Percentiles rank a stretch among this genome's conserved stretches.
Evolutionary conservation across 2,113 vertebrate species (phyloP).

Genomic region (Passer montanus): DNA sequence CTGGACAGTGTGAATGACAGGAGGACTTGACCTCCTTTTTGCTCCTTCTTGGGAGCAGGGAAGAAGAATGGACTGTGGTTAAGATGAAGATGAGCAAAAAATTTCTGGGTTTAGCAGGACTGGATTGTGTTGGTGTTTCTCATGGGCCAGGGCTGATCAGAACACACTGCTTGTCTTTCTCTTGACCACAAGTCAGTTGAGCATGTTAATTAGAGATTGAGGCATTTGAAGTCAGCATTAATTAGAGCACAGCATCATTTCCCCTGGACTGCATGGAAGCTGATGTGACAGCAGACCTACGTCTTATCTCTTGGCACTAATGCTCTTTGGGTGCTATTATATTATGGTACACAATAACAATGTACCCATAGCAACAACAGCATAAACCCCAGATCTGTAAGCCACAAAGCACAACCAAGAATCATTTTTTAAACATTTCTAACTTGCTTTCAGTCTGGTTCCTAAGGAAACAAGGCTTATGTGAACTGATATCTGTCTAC

Average conservation of each 20-base stretch:
- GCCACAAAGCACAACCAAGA: background rate
- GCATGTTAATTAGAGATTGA: background rate
- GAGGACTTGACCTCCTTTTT: background rate
- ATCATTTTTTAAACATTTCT: background rate
- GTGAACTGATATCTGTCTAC: background rate
- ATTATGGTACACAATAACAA: background rate
- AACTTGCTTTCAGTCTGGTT: constrained; percentile 1
- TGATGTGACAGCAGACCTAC: background rate
- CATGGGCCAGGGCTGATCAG: background rate
- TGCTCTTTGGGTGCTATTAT: background rate
- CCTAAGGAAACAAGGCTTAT: background rate
- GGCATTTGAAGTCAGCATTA: background rate
- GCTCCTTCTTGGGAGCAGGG: background rate
- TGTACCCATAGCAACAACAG: background rate
- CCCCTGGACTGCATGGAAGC: background rate
- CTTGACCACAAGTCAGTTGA: background rate
- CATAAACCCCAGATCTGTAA: background rate
- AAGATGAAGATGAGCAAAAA: background rate
- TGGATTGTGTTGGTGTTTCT: background rate
- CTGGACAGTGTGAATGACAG: background rate
- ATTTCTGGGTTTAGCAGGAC: background rate
- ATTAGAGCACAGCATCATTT: background rate
- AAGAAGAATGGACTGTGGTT: background rate
- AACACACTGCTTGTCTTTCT: background rate
- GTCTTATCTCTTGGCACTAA: background rate